Percentiles rank a stretch among this genome's conserved stretches.
Conservation (phyloP, 2,888 invertebrate genomes). For the Latheticus oryzae region DNA sequence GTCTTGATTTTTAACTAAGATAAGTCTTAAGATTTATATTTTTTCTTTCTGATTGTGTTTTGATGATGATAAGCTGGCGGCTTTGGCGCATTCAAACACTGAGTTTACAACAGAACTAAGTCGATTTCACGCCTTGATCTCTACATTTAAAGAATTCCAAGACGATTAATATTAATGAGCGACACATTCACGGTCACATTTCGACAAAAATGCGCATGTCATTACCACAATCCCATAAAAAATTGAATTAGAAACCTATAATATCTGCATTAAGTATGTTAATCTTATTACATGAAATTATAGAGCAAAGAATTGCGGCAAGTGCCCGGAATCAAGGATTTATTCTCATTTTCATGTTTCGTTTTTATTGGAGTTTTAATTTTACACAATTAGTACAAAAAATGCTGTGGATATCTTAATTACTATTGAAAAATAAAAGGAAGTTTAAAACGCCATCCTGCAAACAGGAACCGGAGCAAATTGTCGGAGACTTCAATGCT, state of each 20-base stretch:
- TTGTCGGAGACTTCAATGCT: constrained; percentile 54
- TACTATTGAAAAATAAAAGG: too few relatives aligned
- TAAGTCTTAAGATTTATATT: constrained; percentile 3
- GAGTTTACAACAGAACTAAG: constrained; percentile 6
- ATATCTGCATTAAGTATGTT: constrained; percentile 13
- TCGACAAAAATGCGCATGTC: constrained; percentile 11
- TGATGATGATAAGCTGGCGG: constrained; percentile 8
- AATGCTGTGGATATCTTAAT: too few relatives aligned
- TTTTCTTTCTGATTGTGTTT: constrained; percentile 3
- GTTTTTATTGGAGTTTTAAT: too few relatives aligned
- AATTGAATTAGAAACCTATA: constrained; percentile 1
- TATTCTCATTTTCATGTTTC: too few relatives aligned
- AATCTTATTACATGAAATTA: constrained; percentile 30
- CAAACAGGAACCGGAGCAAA: constrained; percentile 18
- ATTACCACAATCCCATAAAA: constrained; percentile 1
- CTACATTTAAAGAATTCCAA: constrained; percentile 12
- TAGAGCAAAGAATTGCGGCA: too few relatives aligned
- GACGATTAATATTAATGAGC: constrained; percentile 23
- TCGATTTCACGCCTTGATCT: constrained; percentile 26
- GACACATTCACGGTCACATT: constrained; percentile 12
- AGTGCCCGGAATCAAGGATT: too few relatives aligned
- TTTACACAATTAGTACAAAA: too few relatives aligned
- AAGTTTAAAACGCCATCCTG: too few relatives aligned
- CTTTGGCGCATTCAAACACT: constrained; percentile 5
- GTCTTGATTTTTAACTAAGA: constrained; percentile 17